Evolutionary conservation across 2,888 invertebrate species (phyloP).

Genomic region (Sesamia inferens): DNA sequence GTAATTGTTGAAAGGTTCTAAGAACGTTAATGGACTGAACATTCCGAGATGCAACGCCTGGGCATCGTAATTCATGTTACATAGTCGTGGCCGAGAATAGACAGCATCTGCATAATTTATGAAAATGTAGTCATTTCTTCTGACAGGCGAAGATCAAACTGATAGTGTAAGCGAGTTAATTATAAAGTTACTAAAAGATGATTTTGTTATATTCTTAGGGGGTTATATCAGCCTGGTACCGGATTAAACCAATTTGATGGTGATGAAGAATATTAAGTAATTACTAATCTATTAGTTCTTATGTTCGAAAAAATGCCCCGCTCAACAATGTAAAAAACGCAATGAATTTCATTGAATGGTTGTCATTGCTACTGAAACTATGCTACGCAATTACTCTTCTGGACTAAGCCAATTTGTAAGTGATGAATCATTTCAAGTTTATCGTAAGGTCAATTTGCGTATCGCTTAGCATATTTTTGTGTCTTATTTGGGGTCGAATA

Average conservation of each 20-base stretch:
- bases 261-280: constrained; percentile 2
- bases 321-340: no score
- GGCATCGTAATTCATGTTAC: constrained; percentile 42
- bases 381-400: not conserved
- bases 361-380: no score
- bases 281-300: not conserved
- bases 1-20: not conserved
- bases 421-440: constrained; percentile 20
- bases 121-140: constrained; percentile 48
- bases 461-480: not conserved
- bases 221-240: not conserved
- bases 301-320: no score
- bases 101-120: constrained; percentile 53
- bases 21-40: constrained; percentile 43
- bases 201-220: not conserved
- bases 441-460: constrained; percentile 10
- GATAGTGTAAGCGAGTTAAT: constrained; percentile 1
- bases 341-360: no score
- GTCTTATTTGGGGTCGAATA: constrained; percentile 7
- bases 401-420: not conserved
- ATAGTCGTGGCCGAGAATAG: constrained; percentile 40
- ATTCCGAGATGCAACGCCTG: constrained; percentile 30
- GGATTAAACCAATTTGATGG: not conserved
- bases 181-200: not conserved
- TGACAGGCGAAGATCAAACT: constrained; percentile 18